These are phyloP conservation scores for Archips xylosteana DNA, from an alignment of 2,888 invertebrate species.

Conservation along the genomic window DNA sequence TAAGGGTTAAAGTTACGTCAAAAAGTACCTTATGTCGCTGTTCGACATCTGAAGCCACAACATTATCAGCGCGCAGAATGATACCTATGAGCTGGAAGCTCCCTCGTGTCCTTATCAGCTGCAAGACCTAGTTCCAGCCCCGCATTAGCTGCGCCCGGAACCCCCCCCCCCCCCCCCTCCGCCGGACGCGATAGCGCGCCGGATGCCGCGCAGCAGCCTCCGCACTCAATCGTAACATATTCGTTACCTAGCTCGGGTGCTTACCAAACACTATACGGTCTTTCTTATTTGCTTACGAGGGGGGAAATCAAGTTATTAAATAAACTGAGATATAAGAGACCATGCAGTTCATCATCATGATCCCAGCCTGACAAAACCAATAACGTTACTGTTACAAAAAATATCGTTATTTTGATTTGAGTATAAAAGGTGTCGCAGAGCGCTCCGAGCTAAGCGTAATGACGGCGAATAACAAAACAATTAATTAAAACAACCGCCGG, in stretches of 20 bases:
- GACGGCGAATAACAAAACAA: conserved; percentile 26
- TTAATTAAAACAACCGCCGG: conserved; percentile 29
- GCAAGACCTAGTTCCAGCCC: background rate
- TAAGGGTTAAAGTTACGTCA: too few relatives aligned
- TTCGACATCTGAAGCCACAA: too few relatives aligned
- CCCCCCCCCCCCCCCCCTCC: background rate
- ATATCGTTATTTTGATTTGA: background rate
- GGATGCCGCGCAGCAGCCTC: conserved; percentile 6
- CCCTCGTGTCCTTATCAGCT: background rate
- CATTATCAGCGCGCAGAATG: background rate
- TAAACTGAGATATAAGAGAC: too few relatives aligned
- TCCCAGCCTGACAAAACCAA: too few relatives aligned
- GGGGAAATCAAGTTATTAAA: too few relatives aligned
- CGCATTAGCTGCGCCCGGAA: conserved; percentile 28
- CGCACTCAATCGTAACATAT: too few relatives aligned
- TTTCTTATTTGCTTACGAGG: too few relatives aligned
- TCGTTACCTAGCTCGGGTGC: too few relatives aligned
- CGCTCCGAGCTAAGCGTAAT: conserved; percentile 1
- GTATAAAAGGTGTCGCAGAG: background rate
- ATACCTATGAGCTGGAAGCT: background rate
- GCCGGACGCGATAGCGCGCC: conserved; percentile 21
- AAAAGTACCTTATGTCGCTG: too few relatives aligned
- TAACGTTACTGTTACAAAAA: background rate
- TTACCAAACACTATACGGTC: too few relatives aligned
- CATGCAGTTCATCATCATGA: too few relatives aligned